Conservation (phyloP, 2,797 vertebrate species). For the Melanotaenia trifasciata region DNA sequence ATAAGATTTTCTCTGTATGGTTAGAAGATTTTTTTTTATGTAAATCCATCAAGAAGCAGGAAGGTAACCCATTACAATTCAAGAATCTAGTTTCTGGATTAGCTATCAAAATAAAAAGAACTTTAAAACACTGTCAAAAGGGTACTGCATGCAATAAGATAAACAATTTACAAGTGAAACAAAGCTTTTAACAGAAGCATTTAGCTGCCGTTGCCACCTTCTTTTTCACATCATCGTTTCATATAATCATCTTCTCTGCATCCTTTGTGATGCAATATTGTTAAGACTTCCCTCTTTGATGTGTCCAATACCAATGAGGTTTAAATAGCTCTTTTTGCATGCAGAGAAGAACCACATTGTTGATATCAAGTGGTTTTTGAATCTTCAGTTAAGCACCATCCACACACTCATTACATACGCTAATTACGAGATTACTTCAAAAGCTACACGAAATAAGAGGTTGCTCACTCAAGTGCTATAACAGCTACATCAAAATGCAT, state of each 20-base stretch:
- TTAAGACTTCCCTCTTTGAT: conserved; percentile 31
- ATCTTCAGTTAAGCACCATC: conserved; percentile 20
- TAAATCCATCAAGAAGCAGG: no score
- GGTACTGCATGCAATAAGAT: no score
- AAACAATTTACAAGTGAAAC: no score
- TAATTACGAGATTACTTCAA: conserved; percentile 61
- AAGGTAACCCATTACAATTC: no score
- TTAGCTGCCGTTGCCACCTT: conserved; percentile 6
- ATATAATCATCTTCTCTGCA: conserved; percentile 14
- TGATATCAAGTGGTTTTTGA: conserved; percentile 19
- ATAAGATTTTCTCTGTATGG: no score
- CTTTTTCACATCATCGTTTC: not conserved
- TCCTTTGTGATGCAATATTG: conserved; percentile 10
- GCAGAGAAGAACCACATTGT: not conserved
- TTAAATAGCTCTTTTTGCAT: conserved; percentile 34
- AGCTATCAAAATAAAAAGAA: no score
- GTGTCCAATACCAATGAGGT: conserved; percentile 22
- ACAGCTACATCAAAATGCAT: conserved; percentile 22
- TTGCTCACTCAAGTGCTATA: not conserved
- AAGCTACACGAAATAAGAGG: conserved; percentile 20
- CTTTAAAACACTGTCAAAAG: no score
- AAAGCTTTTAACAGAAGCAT: no score
- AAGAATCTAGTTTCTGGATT: no score
- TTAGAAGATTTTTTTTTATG: no score
- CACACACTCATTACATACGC: conserved; percentile 13